Percentiles rank a stretch among this genome's conserved stretches.
Evolutionary conservation across 2,113 vertebrate genomes (phyloP).

Genomic region (Centropristis striata): DNA sequence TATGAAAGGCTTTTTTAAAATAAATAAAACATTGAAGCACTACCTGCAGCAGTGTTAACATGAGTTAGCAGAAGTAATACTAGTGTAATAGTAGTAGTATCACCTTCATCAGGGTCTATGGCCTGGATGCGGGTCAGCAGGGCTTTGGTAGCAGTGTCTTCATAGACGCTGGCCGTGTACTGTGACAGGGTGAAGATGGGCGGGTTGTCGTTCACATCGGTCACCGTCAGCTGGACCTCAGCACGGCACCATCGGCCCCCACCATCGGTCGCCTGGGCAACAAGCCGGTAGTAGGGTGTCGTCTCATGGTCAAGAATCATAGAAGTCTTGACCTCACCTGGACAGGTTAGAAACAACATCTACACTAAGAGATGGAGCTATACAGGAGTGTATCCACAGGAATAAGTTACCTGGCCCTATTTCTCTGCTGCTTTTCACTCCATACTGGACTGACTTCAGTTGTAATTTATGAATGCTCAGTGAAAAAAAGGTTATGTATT

Average conservation of each 20-base stretch:
- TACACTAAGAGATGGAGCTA: not conserved
- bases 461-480: not conserved
- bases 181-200: slow-evolving; percentile 90
- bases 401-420: not conserved
- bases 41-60: not conserved
- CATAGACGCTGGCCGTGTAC: slow-evolving; percentile 92
- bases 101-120: slow-evolving; percentile 94
- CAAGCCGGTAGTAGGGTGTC: slow-evolving; percentile 88
- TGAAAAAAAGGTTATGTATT: not conserved
- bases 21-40: not conserved
- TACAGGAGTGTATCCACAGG: not conserved
- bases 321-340: slow-evolving; percentile 93
- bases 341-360: slow-evolving; percentile 21
- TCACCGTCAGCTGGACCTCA: slow-evolving; percentile 87
- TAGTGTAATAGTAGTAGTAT: not conserved
- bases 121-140: slow-evolving; percentile 95
- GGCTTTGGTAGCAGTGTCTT: slow-evolving; percentile 94
- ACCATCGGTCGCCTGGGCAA: slow-evolving; percentile 92
- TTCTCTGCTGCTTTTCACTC: not conserved
- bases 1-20: not conserved
- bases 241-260: slow-evolving; percentile 93
- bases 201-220: slow-evolving; percentile 97
- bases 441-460: not conserved
- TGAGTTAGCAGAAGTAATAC: not conserved
- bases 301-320: slow-evolving; percentile 91